Base-by-base conservation (phyloP, 2,797 vertebrate genomes). In the Nasua narica region DNA sequence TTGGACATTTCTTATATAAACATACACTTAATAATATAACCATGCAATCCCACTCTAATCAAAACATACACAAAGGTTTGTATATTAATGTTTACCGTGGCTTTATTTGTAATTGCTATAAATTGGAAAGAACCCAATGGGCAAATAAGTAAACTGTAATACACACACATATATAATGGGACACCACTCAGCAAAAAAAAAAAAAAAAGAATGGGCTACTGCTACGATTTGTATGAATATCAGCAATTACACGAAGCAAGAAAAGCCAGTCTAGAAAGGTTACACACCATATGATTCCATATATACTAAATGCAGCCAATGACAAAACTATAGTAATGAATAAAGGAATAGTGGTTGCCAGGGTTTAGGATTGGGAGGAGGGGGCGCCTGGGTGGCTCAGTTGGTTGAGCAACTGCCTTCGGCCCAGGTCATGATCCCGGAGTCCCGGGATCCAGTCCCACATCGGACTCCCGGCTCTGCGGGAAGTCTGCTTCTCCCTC, bases 71-170 rank as follows among this genome's bases (percentile, higher is more conserved):
- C 10, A 92, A 81, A 93, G 87, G 86, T 16, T 1, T 65, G 32
- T n/a, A 84, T 4, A 62, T 18, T 56, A 84, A 70, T 50, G 19
- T n/a, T 92, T 89, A 90, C 1, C 46, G 25, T 82, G 46, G 16
- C 46, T 96, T 90, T 95, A 89, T 74, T 35, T 58, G n/a, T n/a
- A 87, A 87, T n/a, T 90, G 79, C 4, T 58, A 69, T 70, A 85
- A 93, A 65, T 6, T 74, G 9, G 40, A 94, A 96, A 94, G 6
- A 92, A 83, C 16, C 7, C n/a, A 52, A 67, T 27, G 35, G 1
- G 18, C 50, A 84, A 87, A 81, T 1, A 67, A 18, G 67, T 74
- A 88, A 25, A 81, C n/a, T 74, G 13, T 15, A 43, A 43, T 52
- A 48, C 25, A 76, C 15, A 76, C 15, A 76, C 43, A 37, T 23